Evolutionary conservation across 2,888 invertebrate species (phyloP).

Genomic region (Horisme vitalbata): DNA sequence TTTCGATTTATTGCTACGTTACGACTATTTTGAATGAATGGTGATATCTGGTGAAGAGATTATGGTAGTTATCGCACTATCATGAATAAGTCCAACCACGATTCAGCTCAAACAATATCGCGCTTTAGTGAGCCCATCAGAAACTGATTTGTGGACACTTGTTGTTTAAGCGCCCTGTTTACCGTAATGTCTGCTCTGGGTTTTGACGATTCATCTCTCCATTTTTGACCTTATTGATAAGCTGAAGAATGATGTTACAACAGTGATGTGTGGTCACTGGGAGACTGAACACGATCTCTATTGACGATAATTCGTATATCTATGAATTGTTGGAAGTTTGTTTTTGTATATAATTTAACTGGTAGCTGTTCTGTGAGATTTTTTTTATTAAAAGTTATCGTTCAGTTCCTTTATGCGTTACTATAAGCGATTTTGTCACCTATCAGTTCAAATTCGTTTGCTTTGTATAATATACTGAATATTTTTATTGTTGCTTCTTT

Average conservation of each 20-base stretch:
- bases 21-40: too few relatives aligned
- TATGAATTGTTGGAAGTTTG: slow-evolving; percentile 61
- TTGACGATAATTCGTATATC: slow-evolving; percentile 43
- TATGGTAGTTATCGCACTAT: too few relatives aligned
- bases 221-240: slow-evolving; percentile 3
- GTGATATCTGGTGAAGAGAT: too few relatives aligned
- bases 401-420: slow-evolving; percentile 59
- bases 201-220: too few relatives aligned
- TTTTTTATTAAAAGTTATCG: slow-evolving; percentile 57
- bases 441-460: slow-evolving; percentile 61
- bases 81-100: too few relatives aligned
- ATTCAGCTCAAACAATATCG: too few relatives aligned
- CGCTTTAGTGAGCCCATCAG: too few relatives aligned
- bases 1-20: too few relatives aligned
- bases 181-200: too few relatives aligned
- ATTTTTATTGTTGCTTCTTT: slow-evolving; percentile 14
- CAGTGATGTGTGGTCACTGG: slow-evolving; percentile 20
- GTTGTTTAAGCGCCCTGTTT: too few relatives aligned
- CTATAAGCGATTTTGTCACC: slow-evolving; percentile 52
- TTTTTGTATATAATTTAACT: slow-evolving; percentile 74
- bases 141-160: too few relatives aligned
- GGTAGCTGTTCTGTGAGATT: slow-evolving; percentile 47
- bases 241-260: slow-evolving; percentile 14
- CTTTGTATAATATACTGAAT: slow-evolving; percentile 16
- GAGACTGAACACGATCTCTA: slow-evolving; percentile 37